A percentile compares a stretch with the other conserved stretches of the same genome.
These are phyloP conservation scores for Monochamus alternatus DNA, from an alignment of 2,888 invertebrate species.

Conservation along the genomic window DNA sequence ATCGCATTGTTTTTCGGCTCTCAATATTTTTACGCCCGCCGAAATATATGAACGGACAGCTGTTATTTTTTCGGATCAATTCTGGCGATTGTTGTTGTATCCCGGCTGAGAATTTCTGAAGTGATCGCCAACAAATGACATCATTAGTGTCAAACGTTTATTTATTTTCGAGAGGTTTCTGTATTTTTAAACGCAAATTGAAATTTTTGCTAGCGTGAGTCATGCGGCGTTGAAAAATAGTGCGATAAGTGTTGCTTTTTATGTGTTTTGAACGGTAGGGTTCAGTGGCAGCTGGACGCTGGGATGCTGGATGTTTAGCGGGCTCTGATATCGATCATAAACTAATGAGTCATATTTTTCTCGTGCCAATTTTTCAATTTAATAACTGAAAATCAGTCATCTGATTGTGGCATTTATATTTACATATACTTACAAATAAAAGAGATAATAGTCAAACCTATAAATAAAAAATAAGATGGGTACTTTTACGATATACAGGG, in stretches of 20 bases:
- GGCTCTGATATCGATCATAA: too few species aligned
- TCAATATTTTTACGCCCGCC: neutral
- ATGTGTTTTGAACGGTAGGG: neutral
- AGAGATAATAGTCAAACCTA: too few species aligned
- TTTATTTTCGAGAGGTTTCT: constrained; percentile 28
- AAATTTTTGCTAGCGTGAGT: constrained; percentile 28
- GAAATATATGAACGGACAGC: constrained; percentile 1
- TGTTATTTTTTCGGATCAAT: constrained; percentile 6
- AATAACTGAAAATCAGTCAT: too few species aligned
- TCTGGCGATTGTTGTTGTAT: constrained; percentile 7
- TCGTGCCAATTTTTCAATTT: too few species aligned
- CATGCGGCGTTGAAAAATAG: constrained; percentile 7
- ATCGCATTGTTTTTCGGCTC: constrained; percentile 26
- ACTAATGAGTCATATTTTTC: too few species aligned
- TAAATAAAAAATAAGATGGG: too few species aligned
- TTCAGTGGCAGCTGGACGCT: neutral
- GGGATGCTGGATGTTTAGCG: neutral
- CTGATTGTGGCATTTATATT: too few species aligned
- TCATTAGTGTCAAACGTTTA: constrained; percentile 31
- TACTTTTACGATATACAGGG: too few species aligned
- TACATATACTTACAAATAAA: too few species aligned
- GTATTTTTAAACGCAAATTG: constrained; percentile 23
- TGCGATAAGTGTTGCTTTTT: neutral
- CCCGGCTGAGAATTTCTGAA: neutral
- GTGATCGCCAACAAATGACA: constrained; percentile 32